A percentile compares a stretch with the other conserved stretches of the same genome.
These are phyloP conservation scores for Tachypleus tridentatus DNA, from an alignment of 1,140 invertebrate genomes.

Conservation along the genomic window DNA sequence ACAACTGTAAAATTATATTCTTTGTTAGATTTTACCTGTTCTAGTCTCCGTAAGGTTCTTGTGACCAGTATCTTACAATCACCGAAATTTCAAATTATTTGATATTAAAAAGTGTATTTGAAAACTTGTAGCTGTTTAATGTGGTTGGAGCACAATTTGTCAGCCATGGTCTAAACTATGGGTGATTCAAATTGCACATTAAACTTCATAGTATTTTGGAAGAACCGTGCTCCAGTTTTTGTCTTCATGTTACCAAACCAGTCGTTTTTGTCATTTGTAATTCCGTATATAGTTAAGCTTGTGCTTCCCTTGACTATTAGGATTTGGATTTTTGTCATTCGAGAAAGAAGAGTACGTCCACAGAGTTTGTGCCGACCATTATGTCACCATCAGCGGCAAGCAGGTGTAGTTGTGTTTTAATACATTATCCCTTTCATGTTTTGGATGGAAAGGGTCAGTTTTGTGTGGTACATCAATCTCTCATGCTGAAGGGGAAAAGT, in stretches of 20 bases:
- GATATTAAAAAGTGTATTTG: too few relatives aligned
- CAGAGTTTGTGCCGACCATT: slow-evolving; percentile 85
- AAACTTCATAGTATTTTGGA: neutral
- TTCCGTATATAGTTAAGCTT: slow-evolving; percentile 15
- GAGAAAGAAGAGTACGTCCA: slow-evolving; percentile 91
- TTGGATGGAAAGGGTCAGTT: slow-evolving; percentile 3
- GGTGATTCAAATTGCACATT: neutral
- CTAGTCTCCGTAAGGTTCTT: too few relatives aligned
- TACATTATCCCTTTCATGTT: slow-evolving; percentile 25
- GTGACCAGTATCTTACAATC: too few relatives aligned
- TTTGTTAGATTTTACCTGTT: too few relatives aligned
- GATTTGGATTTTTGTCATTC: slow-evolving; percentile 95
- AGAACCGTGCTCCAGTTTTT: neutral
- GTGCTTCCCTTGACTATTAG: slow-evolving; percentile 38
- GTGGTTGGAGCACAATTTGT: too few relatives aligned
- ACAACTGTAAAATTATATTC: too few relatives aligned
- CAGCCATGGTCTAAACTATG: neutral
- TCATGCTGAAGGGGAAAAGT: too few relatives aligned
- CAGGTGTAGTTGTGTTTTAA: slow-evolving; percentile 49
- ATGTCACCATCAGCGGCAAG: slow-evolving; percentile 92
- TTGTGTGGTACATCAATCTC: slow-evolving; percentile 2
- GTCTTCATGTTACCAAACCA: neutral
- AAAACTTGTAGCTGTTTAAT: too few relatives aligned
- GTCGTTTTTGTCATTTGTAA: neutral
- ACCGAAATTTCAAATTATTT: too few relatives aligned